Evolutionary conservation across 1,140 invertebrate species (phyloP), one percentile per base, ranked within the genome.

Genomic region (Pteromalus puparum): DNA sequence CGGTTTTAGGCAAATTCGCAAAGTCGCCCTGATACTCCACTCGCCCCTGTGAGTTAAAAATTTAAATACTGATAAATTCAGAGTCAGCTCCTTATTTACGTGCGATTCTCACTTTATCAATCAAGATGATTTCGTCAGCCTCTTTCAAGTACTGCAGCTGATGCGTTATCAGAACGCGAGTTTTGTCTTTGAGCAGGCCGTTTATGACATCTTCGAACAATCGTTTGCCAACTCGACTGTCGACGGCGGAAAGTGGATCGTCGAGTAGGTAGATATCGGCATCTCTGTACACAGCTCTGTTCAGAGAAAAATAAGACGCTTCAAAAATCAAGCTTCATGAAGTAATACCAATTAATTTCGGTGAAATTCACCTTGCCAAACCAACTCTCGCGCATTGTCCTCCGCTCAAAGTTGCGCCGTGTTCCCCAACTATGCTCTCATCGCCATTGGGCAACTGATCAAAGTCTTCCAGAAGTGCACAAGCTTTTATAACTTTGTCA

Each of bases 351-450:
- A 34, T 34, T 34, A 34, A 34, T 34, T 34, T 34, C 30, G 6
- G 30, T 5, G 3, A 34, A 34, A 34, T 34, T 53, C 67, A 84
- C 83, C 83, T 84, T 1, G 97, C 97, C 61, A 98, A 93, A 88
- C 97, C 98, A 2, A 99, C 96, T 88, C 98, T 95, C 0, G 98
- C 98, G 87, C 96, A 96, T 92, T 99, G 98, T 46, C 98, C 98
- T 79, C 98, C 98, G 91, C 97, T 98, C 5, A 97, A 93, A 83
- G 94, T 95, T 12, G 97, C 95, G 48, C 98, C 98, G 85, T 97
- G 93, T 86, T 96, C 95, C 1, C 98, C 98, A 12, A 99, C 97
- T 72, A 98, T 93, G 1, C 98, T 99, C 87, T 95, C 95, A 90
- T 99, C 98, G 12, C 96, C 96, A 87, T 95, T 94, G 26, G 95